Conservation (phyloP, 2,113 vertebrate species). For the Phalacrocorax pelagicus region DNA sequence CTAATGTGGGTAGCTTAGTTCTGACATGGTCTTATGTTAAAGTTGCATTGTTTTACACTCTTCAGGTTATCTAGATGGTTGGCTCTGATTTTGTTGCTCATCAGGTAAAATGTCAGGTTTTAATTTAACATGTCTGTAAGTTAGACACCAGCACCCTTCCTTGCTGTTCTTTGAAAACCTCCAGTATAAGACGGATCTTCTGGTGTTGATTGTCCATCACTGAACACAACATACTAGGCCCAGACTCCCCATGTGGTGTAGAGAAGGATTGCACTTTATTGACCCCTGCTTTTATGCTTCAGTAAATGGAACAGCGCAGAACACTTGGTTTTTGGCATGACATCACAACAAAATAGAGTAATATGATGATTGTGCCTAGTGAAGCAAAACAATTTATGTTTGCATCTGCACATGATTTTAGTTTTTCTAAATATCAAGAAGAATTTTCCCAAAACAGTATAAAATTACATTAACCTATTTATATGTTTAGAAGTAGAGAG, state of each 20-base stretch:
- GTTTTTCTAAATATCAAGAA: neutral
- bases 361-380: accelerated
- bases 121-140: neutral
- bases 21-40: neutral
- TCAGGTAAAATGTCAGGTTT: neutral
- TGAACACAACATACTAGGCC: neutral
- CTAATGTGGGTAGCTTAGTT: neutral
- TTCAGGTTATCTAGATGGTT: neutral
- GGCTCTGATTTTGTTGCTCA: neutral
- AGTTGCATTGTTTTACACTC: neutral
- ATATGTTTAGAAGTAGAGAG: neutral
- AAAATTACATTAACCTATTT: neutral
- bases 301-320: neutral
- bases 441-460: neutral
- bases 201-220: neutral
- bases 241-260: neutral
- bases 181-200: neutral
- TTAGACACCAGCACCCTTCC: neutral
- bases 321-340: neutral
- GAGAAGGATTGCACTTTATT: neutral
- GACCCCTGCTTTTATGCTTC: neutral
- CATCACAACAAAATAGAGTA: neutral
- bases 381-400: neutral
- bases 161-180: neutral
- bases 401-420: neutral